Percentiles rank a stretch among this genome's conserved stretches.
phyloP scores from a whole-genome alignment of 2,797 vertebrate genomes.

The Anguilla megastoma region DNA sequence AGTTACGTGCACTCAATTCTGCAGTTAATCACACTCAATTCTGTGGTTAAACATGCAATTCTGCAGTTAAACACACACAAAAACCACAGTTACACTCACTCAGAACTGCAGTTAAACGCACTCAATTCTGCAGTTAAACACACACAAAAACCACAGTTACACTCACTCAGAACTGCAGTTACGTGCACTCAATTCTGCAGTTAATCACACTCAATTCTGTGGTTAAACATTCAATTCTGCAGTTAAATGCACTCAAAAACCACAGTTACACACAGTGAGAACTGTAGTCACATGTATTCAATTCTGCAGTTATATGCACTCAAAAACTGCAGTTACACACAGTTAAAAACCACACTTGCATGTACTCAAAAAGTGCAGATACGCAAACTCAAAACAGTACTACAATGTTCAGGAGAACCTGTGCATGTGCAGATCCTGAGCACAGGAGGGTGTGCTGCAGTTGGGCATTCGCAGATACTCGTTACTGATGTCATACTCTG shows the following conservation, averaged over 20 bases:
- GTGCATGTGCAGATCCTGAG: background rate
- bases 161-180: background rate
- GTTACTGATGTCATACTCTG: background rate
- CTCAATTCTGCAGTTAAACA: background rate
- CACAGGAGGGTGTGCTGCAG: background rate
- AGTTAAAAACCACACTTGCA: background rate
- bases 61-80: background rate
- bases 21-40: too few species aligned
- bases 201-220: too few species aligned
- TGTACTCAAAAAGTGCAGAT: background rate
- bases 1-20: too few species aligned
- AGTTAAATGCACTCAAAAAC: too few species aligned
- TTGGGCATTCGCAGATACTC: background rate
- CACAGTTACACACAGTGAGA: background rate
- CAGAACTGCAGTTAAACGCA: background rate
- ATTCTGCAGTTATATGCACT: background rate
- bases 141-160: constrained; percentile 7
- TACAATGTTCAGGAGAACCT: background rate
- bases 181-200: too few species aligned
- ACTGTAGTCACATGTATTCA: background rate
- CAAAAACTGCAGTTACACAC: background rate
- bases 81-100: background rate
- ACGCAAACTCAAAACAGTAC: background rate
- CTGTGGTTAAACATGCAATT: too few species aligned
- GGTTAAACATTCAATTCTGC: too few species aligned